Base-by-base conservation (phyloP, 2,888 invertebrate genomes). In the Rotaria socialis region DNA sequence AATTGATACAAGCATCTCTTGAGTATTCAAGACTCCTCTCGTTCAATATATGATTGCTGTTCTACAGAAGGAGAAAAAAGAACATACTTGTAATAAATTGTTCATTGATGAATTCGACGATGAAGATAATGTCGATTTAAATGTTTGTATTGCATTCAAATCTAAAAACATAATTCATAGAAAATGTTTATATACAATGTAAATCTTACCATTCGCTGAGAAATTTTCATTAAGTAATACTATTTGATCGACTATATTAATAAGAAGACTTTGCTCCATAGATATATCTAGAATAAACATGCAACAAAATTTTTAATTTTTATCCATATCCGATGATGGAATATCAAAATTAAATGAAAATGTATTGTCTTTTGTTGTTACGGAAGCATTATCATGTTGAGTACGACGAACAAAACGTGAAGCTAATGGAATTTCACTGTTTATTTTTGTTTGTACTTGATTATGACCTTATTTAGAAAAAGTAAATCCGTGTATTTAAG, bases 301-400 rank as follows among this genome's bases (percentile, higher is more conserved):
- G 19, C 16, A 67, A 35, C 16, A 67, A 27, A 16, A 55, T n/a
- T 3, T 24, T 67, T 27, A 80, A 14, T 47, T 80, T 80, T 80
- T 47, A 80, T 80, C 47, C n/a, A 47, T 43, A n/a, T 80, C 80
- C 5, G 80, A 10, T 80, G 22, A 47, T 80, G 80, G 47, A 80
- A 80, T 80, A n/a, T 80, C 47, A 80, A 80, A 80, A 80, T 80
- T 80, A 80, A 80, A 80, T 19, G 80, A 47, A 47, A 80, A 80
- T 22, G 10, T 80, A 47, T 43, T 80, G 47, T 80, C 80, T 24
- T 80, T 47, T 80, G 80, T 75, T 43, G 75, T 80, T n/a, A 60
- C 27, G 10, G 24, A 22, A 24, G 43, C n/a, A n/a, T 11, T 11
- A 80, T 24, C n/a, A 7, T 22, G 8, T 24, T 80, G 80, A n/a